Evolutionary conservation across 2,888 invertebrate genomes (phyloP).

Genomic region (Bedellia somnulentella): DNA sequence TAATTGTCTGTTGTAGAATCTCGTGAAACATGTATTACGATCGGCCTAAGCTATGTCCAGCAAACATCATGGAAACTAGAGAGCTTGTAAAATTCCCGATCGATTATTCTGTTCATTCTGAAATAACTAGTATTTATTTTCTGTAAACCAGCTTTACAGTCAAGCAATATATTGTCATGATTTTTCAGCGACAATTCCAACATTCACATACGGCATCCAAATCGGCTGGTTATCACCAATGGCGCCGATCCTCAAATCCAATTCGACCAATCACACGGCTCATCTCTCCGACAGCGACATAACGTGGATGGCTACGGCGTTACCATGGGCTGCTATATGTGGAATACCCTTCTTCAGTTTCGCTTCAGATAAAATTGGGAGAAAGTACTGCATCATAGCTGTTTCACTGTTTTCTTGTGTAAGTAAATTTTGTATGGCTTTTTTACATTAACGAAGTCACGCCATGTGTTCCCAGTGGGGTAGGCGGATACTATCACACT

Average conservation of each 20-base stretch:
- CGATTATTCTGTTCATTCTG: too few relatives aligned
- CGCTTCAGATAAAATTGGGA: constrained; percentile 39
- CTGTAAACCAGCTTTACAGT: too few relatives aligned
- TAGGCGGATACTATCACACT: too few relatives aligned
- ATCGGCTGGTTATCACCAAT: constrained; percentile 58
- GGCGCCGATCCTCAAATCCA: constrained; percentile 35
- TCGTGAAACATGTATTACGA: too few relatives aligned
- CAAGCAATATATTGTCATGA: too few relatives aligned
- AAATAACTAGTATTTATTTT: too few relatives aligned
- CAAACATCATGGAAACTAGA: too few relatives aligned
- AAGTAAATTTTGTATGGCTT: constrained; percentile 18
- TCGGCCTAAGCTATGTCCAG: too few relatives aligned
- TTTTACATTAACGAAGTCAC: too few relatives aligned
- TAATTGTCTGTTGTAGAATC: too few relatives aligned
- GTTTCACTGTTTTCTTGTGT: constrained; percentile 51
- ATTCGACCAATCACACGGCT: constrained; percentile 19
- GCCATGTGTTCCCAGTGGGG: too few relatives aligned
- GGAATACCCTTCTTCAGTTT: constrained; percentile 54
- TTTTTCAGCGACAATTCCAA: constrained; percentile 46
- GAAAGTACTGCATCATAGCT: constrained; percentile 47
- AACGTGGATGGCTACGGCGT: constrained; percentile 53
- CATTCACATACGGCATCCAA: constrained; percentile 51
- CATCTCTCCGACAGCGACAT: constrained; percentile 31
- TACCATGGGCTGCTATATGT: constrained; percentile 46
- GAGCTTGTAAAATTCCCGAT: too few relatives aligned